Evolutionary conservation across 2,797 vertebrate genomes (phyloP).

Genomic region (Poecilia picta): DNA sequence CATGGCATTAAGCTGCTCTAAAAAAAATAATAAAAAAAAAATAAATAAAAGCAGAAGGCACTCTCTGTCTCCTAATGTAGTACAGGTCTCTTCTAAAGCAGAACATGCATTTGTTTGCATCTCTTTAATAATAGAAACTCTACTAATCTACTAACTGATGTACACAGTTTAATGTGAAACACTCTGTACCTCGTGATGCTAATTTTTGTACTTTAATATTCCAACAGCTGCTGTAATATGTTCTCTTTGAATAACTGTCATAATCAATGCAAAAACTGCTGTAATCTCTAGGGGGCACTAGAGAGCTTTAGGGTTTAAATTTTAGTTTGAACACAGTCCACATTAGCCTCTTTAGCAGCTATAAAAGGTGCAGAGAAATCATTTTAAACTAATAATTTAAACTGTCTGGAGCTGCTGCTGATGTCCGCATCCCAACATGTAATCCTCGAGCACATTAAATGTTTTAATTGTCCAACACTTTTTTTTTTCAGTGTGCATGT

Average conservation of each 20-base stretch:
- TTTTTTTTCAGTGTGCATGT: neutral
- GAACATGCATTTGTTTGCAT: neutral
- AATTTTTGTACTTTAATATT: neutral
- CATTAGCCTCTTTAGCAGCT: neutral
- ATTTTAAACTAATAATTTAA: slow-evolving; percentile 15
- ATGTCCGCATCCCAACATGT: neutral
- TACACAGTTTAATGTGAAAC: neutral
- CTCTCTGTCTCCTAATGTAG: neutral
- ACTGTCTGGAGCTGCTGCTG: neutral
- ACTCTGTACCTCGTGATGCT: neutral
- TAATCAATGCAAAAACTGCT: slow-evolving; percentile 1
- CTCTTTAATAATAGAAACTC: neutral
- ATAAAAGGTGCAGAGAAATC: neutral
- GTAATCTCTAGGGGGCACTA: neutral
- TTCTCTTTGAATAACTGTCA: neutral
- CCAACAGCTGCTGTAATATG: neutral
- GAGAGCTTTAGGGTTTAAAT: neutral
- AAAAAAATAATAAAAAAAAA: neutral
- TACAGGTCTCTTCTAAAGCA: neutral
- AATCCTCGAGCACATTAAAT: neutral
- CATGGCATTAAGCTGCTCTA: neutral
- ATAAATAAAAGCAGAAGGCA: neutral
- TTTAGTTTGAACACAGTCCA: neutral
- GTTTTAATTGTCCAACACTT: slow-evolving; percentile 16
- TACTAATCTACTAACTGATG: too few species aligned